Evolutionary conservation across 1,140 invertebrate genomes (phyloP).

Genomic region (Megalonaias nervosa): DNA sequence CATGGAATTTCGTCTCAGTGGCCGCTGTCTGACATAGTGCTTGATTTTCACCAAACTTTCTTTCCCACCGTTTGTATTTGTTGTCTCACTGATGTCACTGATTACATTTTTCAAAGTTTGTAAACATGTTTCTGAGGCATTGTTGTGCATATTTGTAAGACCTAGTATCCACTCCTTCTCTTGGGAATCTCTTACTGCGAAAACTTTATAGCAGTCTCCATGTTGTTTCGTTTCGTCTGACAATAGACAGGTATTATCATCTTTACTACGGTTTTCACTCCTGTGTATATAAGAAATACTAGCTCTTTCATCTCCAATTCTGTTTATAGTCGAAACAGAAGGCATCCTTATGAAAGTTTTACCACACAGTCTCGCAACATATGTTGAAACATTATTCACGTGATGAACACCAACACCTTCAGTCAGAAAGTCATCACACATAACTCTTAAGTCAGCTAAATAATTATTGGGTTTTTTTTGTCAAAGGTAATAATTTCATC

Average conservation of each 20-base stretch:
- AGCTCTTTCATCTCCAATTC: slow-evolving; percentile 17
- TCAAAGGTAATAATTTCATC: slow-evolving; percentile 13
- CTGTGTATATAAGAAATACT: slow-evolving; percentile 18
- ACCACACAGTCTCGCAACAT: slow-evolving; percentile 20
- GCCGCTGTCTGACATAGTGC: slow-evolving; percentile 36
- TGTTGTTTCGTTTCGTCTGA: slow-evolving; percentile 30
- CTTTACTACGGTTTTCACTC: slow-evolving; percentile 7
- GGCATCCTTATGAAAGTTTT: slow-evolving; percentile 18
- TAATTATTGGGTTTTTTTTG: slow-evolving; percentile 3
- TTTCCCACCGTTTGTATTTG: slow-evolving; percentile 13
- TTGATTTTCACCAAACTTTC: slow-evolving; percentile 31
- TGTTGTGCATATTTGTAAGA: slow-evolving; percentile 25
- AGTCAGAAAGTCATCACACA: slow-evolving; percentile 27
- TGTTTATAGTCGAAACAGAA: slow-evolving; percentile 18
- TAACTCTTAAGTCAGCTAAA: slow-evolving; percentile 1
- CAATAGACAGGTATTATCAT: slow-evolving; percentile 22
- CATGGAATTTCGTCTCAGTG: slow-evolving; percentile 37
- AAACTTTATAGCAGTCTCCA: slow-evolving; percentile 27
- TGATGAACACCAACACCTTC: slow-evolving; percentile 34
- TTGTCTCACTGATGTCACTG: slow-evolving; percentile 15
- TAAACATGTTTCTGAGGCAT: slow-evolving; percentile 18
- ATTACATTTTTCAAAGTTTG: slow-evolving; percentile 16
- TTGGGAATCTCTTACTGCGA: slow-evolving; percentile 18
- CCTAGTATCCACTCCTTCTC: slow-evolving; percentile 32
- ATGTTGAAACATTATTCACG: slow-evolving; percentile 25